These are phyloP conservation scores for Sebastes hubbsi DNA, from an alignment of 2,797 vertebrate genomes.

Conservation along the genomic window DNA sequence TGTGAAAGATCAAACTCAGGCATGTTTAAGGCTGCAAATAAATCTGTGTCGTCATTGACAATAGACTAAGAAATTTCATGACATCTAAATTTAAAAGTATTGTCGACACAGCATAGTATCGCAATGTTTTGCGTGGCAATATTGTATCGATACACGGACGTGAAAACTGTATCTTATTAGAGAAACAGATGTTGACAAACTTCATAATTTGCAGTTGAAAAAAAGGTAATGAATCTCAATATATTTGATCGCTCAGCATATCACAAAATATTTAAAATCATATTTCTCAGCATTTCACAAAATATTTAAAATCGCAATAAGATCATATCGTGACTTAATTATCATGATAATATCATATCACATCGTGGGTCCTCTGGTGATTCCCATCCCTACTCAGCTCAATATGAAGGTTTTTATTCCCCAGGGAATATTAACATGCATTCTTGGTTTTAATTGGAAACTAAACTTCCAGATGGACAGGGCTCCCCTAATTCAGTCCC, in stretches of 20 bases:
- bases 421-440: neutral
- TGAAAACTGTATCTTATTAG: too few relatives aligned
- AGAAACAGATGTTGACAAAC: too few relatives aligned
- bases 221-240: too few relatives aligned
- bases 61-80: neutral
- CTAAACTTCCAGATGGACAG: conserved; percentile 34
- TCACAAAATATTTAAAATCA: too few relatives aligned
- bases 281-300: too few relatives aligned
- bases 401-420: neutral
- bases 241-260: too few relatives aligned
- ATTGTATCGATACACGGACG: too few relatives aligned
- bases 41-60: neutral
- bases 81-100: neutral
- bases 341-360: accelerated
- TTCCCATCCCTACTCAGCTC: neutral
- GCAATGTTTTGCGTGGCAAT: too few relatives aligned
- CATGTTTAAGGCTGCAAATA: neutral
- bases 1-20: neutral
- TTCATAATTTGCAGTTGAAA: too few relatives aligned
- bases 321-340: accelerated
- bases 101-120: accelerated
- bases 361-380: too few relatives aligned
- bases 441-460: neutral
- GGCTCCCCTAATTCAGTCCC: conserved; percentile 3
- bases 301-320: too few relatives aligned